Base-by-base conservation (phyloP, 2,888 invertebrate genomes). In the Uropetala carovei region DNA sequence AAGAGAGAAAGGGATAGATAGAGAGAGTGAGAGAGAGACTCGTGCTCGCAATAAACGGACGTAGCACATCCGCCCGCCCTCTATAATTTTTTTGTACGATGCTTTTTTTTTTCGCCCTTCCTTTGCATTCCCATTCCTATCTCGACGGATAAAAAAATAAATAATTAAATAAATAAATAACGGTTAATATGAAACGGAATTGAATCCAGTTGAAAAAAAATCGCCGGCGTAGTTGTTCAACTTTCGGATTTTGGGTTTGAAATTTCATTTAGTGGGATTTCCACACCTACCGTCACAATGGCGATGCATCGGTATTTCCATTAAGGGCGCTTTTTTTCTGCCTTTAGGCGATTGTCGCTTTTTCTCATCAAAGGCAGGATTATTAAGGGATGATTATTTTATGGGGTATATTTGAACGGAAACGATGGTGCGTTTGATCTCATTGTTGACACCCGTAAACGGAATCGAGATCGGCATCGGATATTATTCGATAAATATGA, bases 41-140 rank as follows among this genome's bases (percentile, higher is more conserved):
- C 22, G 75, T 7, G 27, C 22, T 75, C 27, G 75, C 75, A 75
- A 75, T 75, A 27, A 75, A 75, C 75, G 75, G 75, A 13, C 22
- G 75, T 75, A 22, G 22, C 75, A 75, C 18, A 27, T 27, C 75
- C 75, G 75, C 75, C 75, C 18, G 75, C n/a, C 75, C n/a, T 75
- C 27, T 75, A 75, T 75, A 27, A 75, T 75, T 75, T 75, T n/a
- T 75, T 75, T 75, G 75, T 75, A 22, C 75, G 75, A 75, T 75
- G 22, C 22, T 27, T 75, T n/a, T n/a, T n/a, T n/a, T n/a, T n/a
- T 75, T 75, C 75, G 10, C 75, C 75, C 9, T 9, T 68, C 68
- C 64, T 64, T 16, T n/a, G 16, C 43, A 43, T 43, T 43, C 64
- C 68, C 68, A 68, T 22, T 22, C 43, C 43, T 43, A 43, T 43